Evolutionary conservation across 1,140 invertebrate species (phyloP), one percentile per base, ranked within the genome.

Genomic region (Spodoptera frugiperda): DNA sequence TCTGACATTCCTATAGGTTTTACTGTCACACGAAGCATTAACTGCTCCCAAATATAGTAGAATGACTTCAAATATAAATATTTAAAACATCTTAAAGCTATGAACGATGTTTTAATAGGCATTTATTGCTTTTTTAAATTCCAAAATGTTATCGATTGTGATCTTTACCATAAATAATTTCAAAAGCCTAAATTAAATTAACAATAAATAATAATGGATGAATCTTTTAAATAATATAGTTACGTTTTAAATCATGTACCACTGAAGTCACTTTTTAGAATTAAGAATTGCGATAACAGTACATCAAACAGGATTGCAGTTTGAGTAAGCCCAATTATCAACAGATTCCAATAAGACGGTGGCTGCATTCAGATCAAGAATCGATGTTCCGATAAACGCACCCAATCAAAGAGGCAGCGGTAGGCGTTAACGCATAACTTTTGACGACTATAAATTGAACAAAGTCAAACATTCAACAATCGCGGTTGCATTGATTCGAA

Each of bases 381-480:
- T 57, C 81, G 87, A 88, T 85, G 76, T 71, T 83, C 83, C 81
- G 89, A 89, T 90, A 90, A 88, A 84, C 75, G 76, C 76, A 79
- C 68, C 80, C 86, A 89, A 91, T 91, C 87, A 88, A 81, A 84
- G 72, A 21, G 70, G 75, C 77, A 72, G 76, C 74, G 53, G 81
- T 78, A 83, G 86, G 85, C 80, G 82, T 86, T 72, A 83, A 73
- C 77, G 53, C 73, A 67, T 83, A 82, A 89, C 76, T 86, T 88
- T 87, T 83, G 77, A 79, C 79, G 77, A 78, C 82, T 78, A 91
- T 89, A 89, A 89, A 89, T 89, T 78, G 82, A 79, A 82, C 82
- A 85, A 89, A 91, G 80, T 89, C 87, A 89, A 80, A 91, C 85
- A 87, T 86, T 87, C 83, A 86, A 87, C 82, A 81, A 82, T 83